Base-by-base conservation (phyloP, 2,113 vertebrate species). In the Strigops habroptila region DNA sequence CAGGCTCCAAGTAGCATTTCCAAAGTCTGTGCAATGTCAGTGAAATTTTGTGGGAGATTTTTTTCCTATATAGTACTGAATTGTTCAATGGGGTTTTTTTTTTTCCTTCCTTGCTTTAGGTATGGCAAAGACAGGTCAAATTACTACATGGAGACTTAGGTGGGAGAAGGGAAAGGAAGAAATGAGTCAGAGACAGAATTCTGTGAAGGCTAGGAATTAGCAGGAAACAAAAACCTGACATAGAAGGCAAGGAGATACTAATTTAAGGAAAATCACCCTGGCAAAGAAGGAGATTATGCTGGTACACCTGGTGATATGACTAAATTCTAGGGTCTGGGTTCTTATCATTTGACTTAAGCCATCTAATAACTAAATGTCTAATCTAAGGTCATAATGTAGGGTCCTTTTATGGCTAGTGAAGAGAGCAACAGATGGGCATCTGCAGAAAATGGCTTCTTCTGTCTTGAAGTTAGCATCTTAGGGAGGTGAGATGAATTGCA, bases 361-460 rank as follows among this genome's bases (percentile, higher is more conserved):
- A n/a, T 37, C 31, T 88, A 64, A 55, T 41, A 53, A 33, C n/a
- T 82, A 55, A 49, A 27, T 51, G 12, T 75, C 24, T 63, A 75
- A 17, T 22, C 27, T 82, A n/a, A 88, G 11, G 19, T 68, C 3
- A 4, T 67, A 0, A 0, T n/a, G 9, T 81, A 10, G n/a, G 4
- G 10, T 44, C 21, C 11, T 86, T 88, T 68, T 68, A 24, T 35
- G 37, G 28, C 30, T 63, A 46, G 3, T 67, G 46, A 85, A 53
- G 37, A 92, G 31, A 82, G 31, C 14, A 90, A 59, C 6, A 57
- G 24, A 35, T 27, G 59, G 27, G 4, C n/a, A 39, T n/a, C 15
- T 43, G 33, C 14, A 82, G 27, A 85, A 5, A 15, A 59, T 3
- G 7, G 33, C 37, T 70, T 4, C 31, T 86, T 62, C 46, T 88